Evolutionary conservation across 2,113 vertebrate genomes (phyloP).

Genomic region (Pelobates fuscus): DNA sequence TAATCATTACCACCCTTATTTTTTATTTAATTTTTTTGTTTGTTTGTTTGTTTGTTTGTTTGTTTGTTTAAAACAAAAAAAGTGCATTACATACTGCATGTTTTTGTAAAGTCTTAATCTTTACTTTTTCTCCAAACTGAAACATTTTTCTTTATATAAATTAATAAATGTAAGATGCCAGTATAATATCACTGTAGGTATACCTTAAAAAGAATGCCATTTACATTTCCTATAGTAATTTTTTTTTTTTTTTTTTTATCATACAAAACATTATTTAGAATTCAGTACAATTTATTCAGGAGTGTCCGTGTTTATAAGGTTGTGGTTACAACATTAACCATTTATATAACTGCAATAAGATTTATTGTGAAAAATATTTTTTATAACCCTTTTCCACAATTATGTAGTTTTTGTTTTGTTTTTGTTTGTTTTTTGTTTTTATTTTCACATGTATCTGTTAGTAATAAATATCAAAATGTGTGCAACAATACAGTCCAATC

Average conservation of each 20-base stretch:
- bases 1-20: not conserved
- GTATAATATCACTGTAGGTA: slow-evolving; percentile 70
- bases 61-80: slow-evolving; percentile 96
- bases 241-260: no score
- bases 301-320: not conserved
- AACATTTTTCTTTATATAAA: slow-evolving; percentile 81
- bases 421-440: no score
- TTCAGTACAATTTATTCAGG: slow-evolving; percentile 58
- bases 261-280: slow-evolving; percentile 77
- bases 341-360: not conserved
- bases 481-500: no score
- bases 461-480: no score
- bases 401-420: no score
- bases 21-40: no score
- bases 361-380: not conserved
- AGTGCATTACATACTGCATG: slow-evolving; percentile 88
- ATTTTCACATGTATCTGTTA: no score
- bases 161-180: slow-evolving; percentile 80
- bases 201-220: slow-evolving; percentile 68
- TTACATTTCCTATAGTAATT: slow-evolving; percentile 75
- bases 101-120: slow-evolving; percentile 75
- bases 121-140: slow-evolving; percentile 78
- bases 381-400: not conserved
- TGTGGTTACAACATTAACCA: not conserved
- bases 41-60: no score